phyloP scores from a whole-genome alignment of 2,113 vertebrate species.

The Rhinichthys klamathensis region DNA sequence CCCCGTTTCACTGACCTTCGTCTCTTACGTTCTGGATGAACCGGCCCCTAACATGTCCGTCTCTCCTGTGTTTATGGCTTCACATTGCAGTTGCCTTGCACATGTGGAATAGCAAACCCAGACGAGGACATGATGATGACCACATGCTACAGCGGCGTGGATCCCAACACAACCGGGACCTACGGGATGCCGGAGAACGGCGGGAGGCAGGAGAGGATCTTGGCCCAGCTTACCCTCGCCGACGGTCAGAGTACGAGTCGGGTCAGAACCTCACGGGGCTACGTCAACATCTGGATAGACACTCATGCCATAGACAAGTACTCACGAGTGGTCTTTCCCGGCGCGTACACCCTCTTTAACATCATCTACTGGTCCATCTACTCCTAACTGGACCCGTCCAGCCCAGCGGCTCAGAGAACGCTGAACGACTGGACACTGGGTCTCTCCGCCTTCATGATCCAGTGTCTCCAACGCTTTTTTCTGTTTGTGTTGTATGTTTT shows the following conservation, averaged over 20 bases:
- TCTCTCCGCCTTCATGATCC: not conserved
- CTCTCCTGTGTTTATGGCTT: not conserved
- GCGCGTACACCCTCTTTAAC: slow-evolving; percentile 93
- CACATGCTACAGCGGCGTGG: slow-evolving; percentile 84
- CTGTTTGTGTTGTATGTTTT: not conserved
- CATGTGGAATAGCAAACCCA: slow-evolving; percentile 83
- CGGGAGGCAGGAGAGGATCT: slow-evolving; percentile 86
- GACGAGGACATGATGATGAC: slow-evolving; percentile 83
- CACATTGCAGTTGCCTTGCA: slow-evolving; percentile 83
- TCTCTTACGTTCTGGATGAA: too few species aligned
- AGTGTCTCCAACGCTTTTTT: not conserved
- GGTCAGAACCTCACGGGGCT: slow-evolving; percentile 82
- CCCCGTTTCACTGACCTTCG: too few species aligned
- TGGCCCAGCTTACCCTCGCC: slow-evolving; percentile 85
- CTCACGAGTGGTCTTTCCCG: slow-evolving; percentile 94
- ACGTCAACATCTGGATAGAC: slow-evolving; percentile 94
- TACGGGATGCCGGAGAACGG: slow-evolving; percentile 83
- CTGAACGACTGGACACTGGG: not conserved
- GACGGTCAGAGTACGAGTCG: slow-evolving; percentile 80
- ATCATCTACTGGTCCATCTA: slow-evolving; percentile 99
- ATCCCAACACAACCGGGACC: slow-evolving; percentile 81
- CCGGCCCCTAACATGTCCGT: not conserved
- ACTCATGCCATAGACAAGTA: slow-evolving; percentile 98
- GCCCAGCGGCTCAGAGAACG: not conserved
- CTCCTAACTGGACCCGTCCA: slow-evolving; percentile 72